Percentiles rank a stretch among this genome's conserved stretches.
These are phyloP conservation scores for Flexamia atlantica DNA, from an alignment of 2,888 invertebrate genomes.

Conservation along the genomic window DNA sequence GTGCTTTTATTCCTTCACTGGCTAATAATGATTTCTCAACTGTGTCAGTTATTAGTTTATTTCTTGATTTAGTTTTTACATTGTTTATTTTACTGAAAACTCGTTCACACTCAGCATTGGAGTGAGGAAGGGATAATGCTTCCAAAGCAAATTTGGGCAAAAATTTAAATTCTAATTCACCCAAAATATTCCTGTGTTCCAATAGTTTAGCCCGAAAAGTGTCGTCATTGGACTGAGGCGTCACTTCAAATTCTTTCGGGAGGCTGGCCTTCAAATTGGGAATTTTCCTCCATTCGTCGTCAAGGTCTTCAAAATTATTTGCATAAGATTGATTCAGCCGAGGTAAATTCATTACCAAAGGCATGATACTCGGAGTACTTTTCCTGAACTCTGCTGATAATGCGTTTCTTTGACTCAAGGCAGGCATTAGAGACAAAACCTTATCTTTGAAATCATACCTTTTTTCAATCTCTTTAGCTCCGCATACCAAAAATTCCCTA, in stretches of 20 bases:
- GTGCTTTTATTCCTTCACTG: background rate
- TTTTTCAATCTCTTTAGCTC: background rate
- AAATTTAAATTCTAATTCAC: background rate
- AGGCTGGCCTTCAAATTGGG: background rate
- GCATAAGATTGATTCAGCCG: background rate
- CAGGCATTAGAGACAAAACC: too few relatives aligned
- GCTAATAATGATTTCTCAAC: background rate
- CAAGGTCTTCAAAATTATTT: too few relatives aligned
- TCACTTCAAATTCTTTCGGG: background rate
- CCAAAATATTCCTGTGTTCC: background rate
- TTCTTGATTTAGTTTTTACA: background rate
- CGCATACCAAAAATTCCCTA: background rate
- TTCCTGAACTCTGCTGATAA: too few relatives aligned
- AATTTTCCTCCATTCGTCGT: constrained; percentile 19
- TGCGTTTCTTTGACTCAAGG: too few relatives aligned
- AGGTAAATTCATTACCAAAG: too few relatives aligned
- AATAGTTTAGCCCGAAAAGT: background rate
- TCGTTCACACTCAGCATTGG: background rate
- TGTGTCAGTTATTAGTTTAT: background rate
- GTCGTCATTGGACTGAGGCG: background rate
- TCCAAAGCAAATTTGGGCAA: background rate
- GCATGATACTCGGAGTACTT: too few relatives aligned
- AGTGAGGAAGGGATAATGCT: background rate
- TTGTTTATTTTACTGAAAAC: background rate
- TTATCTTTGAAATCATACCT: constrained; percentile 24